Conservation (phyloP, 2,113 vertebrate species). For the Psilopsiagon aymara region DNA sequence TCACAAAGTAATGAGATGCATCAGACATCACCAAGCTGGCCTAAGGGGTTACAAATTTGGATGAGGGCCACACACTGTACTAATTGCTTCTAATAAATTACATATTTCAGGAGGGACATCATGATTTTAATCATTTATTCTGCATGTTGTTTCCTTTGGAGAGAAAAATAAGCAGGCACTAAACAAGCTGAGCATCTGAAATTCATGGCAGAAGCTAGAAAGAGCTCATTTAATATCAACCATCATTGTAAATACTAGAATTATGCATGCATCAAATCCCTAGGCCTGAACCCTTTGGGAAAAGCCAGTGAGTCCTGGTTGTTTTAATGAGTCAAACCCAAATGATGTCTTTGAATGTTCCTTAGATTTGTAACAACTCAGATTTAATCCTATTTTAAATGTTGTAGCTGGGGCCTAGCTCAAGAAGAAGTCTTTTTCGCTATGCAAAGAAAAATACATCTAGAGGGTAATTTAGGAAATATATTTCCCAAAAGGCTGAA, state of each 20-base stretch:
- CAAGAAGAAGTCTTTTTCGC: conserved; percentile 28
- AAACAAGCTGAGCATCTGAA: conserved; percentile 40
- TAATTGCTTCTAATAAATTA: conserved; percentile 73
- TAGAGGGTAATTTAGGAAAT: background rate
- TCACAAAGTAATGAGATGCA: conserved; percentile 65
- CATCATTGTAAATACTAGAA: conserved; percentile 28
- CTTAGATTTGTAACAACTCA: background rate
- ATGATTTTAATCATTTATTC: conserved; percentile 71
- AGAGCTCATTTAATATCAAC: conserved; percentile 53
- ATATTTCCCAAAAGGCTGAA: conserved; percentile 2
- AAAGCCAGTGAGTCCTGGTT: background rate
- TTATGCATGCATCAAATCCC: conserved; percentile 50
- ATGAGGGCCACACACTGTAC: conserved; percentile 53
- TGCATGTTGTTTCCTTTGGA: conserved; percentile 61
- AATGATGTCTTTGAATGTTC: background rate
- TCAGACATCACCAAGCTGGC: conserved; percentile 46
- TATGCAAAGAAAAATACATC: conserved; percentile 14
- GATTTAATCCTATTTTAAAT: conserved; percentile 27
- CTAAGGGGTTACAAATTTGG: conserved; percentile 63
- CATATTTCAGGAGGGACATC: conserved; percentile 62
- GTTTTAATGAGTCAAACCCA: conserved; percentile 29
- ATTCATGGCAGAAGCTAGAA: conserved; percentile 52
- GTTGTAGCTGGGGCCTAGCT: background rate
- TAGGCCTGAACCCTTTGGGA: conserved; percentile 23
- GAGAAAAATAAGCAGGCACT: conserved; percentile 36